Conservation (phyloP, 2,888 invertebrate species). For the Tenodera sinensis region DNA sequence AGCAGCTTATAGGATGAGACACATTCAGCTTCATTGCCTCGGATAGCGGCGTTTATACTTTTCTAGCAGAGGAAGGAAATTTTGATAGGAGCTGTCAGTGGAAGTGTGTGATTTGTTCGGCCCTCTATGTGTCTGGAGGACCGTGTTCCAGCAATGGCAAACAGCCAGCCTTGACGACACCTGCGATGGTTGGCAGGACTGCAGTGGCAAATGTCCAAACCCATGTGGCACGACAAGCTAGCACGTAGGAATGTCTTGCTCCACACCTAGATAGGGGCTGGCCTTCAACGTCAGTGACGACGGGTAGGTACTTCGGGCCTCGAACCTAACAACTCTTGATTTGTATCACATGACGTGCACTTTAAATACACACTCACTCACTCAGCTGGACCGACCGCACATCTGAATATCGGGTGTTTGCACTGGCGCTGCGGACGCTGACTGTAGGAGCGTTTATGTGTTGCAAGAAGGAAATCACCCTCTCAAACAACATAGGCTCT, state of each 20-base stretch:
- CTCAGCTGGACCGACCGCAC: no score
- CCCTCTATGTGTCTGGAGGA: not conserved
- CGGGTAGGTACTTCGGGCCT: not conserved
- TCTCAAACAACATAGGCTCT: no score
- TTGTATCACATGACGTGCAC: no score
- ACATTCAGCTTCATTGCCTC: no score
- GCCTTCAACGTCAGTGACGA: not conserved
- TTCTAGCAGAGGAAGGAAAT: not conserved
- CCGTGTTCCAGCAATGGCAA: not conserved
- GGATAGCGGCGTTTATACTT: no score
- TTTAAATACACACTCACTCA: no score
- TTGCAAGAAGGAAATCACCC: no score
- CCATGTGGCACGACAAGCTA: not conserved
- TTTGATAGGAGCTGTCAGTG: not conserved
- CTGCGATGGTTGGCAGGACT: constrained; percentile 4
- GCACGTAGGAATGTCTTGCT: not conserved
- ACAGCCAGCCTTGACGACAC: not conserved
- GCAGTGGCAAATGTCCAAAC: constrained; percentile 13
- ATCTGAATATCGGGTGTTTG: no score
- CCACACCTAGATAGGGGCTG: not conserved
- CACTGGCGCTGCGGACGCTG: no score
- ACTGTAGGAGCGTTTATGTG: no score
- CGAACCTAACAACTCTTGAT: not conserved
- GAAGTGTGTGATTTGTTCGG: not conserved
- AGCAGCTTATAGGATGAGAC: no score